Conservation (phyloP, 2,888 invertebrate species). For the Acrobasis consociella region DNA sequence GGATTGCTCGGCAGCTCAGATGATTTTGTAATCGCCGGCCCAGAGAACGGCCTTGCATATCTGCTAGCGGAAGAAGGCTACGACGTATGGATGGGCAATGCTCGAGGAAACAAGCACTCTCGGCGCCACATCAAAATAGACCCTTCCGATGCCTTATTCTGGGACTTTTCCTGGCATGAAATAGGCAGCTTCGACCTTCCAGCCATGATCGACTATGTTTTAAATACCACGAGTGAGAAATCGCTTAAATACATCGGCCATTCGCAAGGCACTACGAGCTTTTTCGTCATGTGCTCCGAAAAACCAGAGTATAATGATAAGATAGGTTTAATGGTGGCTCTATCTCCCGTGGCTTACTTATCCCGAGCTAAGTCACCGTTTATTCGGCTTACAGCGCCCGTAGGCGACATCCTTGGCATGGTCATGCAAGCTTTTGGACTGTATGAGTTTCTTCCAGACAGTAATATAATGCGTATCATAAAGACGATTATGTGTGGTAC, state of each 20-base stretch:
- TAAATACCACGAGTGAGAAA: constrained; percentile 54
- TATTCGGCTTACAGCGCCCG: too few species aligned
- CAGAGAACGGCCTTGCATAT: constrained; percentile 74
- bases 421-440: too few species aligned
- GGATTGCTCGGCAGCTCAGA: constrained; percentile 86
- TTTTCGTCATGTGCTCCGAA: constrained; percentile 48
- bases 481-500: too few species aligned
- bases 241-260: constrained; percentile 70
- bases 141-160: too few species aligned
- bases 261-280: constrained; percentile 61
- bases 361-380: too few species aligned
- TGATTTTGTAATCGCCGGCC: constrained; percentile 86
- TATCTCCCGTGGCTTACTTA: too few species aligned
- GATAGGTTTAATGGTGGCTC: too few species aligned
- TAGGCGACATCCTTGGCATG: too few species aligned
- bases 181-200: constrained; percentile 70
- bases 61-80: constrained; percentile 65
- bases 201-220: constrained; percentile 69
- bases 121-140: constrained; percentile 50
- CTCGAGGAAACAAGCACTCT: constrained; percentile 70
- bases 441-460: too few species aligned
- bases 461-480: too few species aligned
- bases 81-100: constrained; percentile 76
- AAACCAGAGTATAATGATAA: too few species aligned
- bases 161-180: constrained; percentile 67